Base-by-base conservation (phyloP, 2,113 vertebrate species). In the Leptodactylus fuscus region DNA sequence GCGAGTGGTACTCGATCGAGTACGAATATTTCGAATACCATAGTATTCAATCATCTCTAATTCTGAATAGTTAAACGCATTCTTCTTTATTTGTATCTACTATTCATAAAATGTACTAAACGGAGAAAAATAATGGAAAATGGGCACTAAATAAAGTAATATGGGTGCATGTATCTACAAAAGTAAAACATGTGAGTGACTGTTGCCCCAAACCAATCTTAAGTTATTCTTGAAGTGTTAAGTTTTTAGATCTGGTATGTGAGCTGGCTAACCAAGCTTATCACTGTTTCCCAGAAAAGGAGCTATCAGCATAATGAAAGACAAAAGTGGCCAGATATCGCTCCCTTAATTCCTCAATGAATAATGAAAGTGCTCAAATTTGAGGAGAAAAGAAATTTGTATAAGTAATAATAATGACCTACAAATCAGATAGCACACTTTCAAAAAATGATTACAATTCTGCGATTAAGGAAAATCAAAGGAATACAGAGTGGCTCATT, bases 391-490 rank as follows among this genome's bases (percentile, higher is more conserved):
- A 73, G 0, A 4, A 87, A 55, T 85, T 81, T 44, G 51, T 2
- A 12, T 0, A 27, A 44, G 27, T 85, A 88, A 65, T 87, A 78
- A 51, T 65, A 82, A 82, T 27, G 73, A 86, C 71, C 48, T 84
- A 36, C 29, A 84, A 82, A 83, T 88, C 69, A 81, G 48, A 51
- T 87, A 87, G 83, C 79, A 3, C 9, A 73, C 75, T 49, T 81
- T 74, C 0, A 55, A 22, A 82, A 89, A 86, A 80, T 88, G 38
- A 89, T 91, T 90, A 87, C 88, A 91, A 81, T 88, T 88, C 73
- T 88, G 88, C 27, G n/a, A 44, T 77, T 79, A 87, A 88, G 22
- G 76, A 46, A 3, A 89, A 89, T 89, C 85, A 90, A 55, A 89
- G 76, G 79, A 13, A 65, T 88, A 79, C 75, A 88, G n/a, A n/a